These are phyloP conservation scores for Hoplias malabaricus DNA, from an alignment of 2,113 vertebrate genomes.

Conservation along the genomic window DNA sequence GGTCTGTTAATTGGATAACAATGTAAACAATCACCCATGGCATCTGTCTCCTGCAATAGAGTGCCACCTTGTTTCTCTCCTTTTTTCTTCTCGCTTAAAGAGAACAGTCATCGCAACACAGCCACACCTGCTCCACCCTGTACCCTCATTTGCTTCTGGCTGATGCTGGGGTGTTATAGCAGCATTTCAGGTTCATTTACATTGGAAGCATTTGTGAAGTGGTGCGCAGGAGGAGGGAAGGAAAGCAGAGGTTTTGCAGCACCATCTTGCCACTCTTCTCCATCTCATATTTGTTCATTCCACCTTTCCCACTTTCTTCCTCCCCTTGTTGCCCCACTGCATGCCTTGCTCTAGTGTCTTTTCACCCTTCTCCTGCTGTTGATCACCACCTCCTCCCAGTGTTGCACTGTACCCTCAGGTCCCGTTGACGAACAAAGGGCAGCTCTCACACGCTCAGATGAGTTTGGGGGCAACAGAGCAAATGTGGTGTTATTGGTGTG, in stretches of 20 bases:
- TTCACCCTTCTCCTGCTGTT: constrained; percentile 27
- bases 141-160: constrained; percentile 74
- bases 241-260: constrained; percentile 31
- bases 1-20: constrained; percentile 98
- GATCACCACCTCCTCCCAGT: constrained; percentile 61
- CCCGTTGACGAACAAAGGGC: constrained; percentile 68
- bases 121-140: constrained; percentile 61
- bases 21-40: constrained; percentile 99
- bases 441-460: constrained; percentile 68
- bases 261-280: background rate
- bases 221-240: constrained; percentile 65
- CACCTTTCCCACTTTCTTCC: constrained; percentile 19
- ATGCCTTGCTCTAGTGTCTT: constrained; percentile 42
- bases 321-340: constrained; percentile 13
- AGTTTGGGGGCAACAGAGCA: constrained; percentile 60
- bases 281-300: background rate
- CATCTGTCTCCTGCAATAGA: constrained; percentile 83
- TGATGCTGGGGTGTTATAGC: constrained; percentile 75
- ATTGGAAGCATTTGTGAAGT: constrained; percentile 69
- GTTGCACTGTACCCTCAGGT: constrained; percentile 40
- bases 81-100: constrained; percentile 68
- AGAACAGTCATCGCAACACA: constrained; percentile 62
- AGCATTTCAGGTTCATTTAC: constrained; percentile 76
- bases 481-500: constrained; percentile 58
- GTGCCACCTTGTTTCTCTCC: constrained; percentile 79